Evolutionary conservation across 2,888 invertebrate genomes (phyloP), one percentile per base, ranked within the genome.

Genomic region (Mythimna ferrago): DNA sequence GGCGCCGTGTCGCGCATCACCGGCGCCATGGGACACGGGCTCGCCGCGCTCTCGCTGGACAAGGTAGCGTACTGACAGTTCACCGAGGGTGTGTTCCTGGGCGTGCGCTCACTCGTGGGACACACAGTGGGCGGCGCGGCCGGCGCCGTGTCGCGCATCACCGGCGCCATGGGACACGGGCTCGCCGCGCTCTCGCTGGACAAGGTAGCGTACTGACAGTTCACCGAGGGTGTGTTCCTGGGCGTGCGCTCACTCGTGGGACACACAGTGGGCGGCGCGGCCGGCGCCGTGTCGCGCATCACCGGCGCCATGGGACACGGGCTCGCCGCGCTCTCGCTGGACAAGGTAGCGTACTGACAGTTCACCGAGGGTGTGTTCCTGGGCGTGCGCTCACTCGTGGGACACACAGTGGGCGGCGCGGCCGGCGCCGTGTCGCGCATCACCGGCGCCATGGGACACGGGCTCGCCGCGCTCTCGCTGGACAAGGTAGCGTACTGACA

Each of bases 361-460:
- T 54, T 21, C 10, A 26, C 26, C 26, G 99, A 99, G 94, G 54
- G 54, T 54, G 21, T 54, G 54, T 54, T 54, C 21, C 54, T 54
- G 21, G 54, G 54, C 54, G 54, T 54, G 21, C 54, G 54, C 54
- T 54, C 21, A 21, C 54, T 54, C 10, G 21, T 54, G 21, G 53
- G 53, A 10, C 53, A 53, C 53, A 53, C 99, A 0, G 98, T 99
- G 73, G 99, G 99, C 85, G 99, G 99, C 65, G 99, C 99, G 83
- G 99, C 99, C 41, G 99, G 99, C 51, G 99, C 99, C 1, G 98
- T 99, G 66, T 99, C 99, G 1, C 91, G 95, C 57, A 98, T 98
- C 84, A 98, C 98, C 0, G 98, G 98, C 63, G 98, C 98, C 54
- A 98, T 98, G 98, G 98, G 98, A 54, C 98, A 97, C 91, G 98